Evolutionary conservation across 2,113 vertebrate genomes (phyloP), one percentile per base, ranked within the genome.

Genomic region (Steatornis caripensis): DNA sequence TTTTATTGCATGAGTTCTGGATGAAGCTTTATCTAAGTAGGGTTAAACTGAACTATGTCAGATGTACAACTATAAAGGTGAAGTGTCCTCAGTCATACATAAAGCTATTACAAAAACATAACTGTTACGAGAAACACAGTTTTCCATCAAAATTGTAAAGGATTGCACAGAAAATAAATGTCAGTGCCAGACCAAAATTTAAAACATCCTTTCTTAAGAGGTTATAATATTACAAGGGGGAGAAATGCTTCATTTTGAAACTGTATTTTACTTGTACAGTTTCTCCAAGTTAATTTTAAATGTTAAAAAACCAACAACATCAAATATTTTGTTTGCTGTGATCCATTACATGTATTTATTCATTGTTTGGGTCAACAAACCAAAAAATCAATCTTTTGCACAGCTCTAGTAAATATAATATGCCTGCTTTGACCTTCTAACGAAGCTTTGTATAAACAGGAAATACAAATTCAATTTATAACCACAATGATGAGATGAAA

Each of bases 381-480:
- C 0, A 92, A 75, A 77, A 90, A 89, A 89, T 75, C 69, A 89
- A 82, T 94, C 69, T 75, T 81, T 78, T 94, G 30, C 65, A 84
- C 51, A 68, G 48, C 11, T 89, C 62, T 79, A 82, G 64, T 81
- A 92, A 84, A 78, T 93, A 80, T 65, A 79, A 85, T 72, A 64
- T 57, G 24, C 45, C 37, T 89, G 43, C 26, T 32, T 48, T 78
- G 72, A 66, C 69, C 57, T 89, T 92, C 64, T 20, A 55, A 84
- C 24, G 46, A 93, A 93, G 57, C 58, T 78, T 26, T 78, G 51
- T 53, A 78, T 84, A 93, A 94, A 93, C 34, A 88, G 39, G 60
- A 97, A 94, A 84, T 64, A 84, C 49, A 94, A 94, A 93, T 91
- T 83, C 75, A 94, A 94, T 96, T 93, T 93, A 84, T 75, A 92